A percentile compares a stretch with the other conserved stretches of the same genome.
phyloP scores from a whole-genome alignment of 1,140 invertebrate genomes.

The Aphelinus atriplicis region DNA sequence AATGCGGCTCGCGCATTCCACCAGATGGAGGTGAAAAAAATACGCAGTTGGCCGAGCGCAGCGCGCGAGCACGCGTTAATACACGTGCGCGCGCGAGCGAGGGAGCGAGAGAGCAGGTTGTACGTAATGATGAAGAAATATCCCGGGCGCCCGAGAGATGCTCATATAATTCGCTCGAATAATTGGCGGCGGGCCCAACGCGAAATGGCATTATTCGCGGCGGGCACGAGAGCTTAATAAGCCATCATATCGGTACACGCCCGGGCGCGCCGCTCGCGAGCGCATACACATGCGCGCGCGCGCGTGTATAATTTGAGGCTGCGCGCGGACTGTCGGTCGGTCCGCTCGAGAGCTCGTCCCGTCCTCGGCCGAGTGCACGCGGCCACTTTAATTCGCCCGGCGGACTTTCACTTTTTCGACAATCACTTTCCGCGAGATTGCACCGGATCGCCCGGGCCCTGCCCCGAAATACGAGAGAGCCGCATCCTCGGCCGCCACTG shows the following conservation, averaged over 20 bases:
- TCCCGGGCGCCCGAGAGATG: background rate
- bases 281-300: no score
- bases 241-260: conserved; percentile 19
- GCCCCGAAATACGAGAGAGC: background rate
- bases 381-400: conserved; percentile 19
- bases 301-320: conserved; percentile 24
- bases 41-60: no score
- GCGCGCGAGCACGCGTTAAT: no score
- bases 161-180: conserved; percentile 12
- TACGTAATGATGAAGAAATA: conserved; percentile 28
- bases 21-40: no score
- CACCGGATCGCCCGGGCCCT: conserved; percentile 20
- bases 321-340: background rate
- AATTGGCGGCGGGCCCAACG: conserved; percentile 11
- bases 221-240: conserved; percentile 26
- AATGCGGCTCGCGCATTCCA: no score
- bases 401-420: conserved; percentile 42
- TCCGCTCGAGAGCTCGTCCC: background rate
- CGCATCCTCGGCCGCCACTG: conserved; percentile 18
- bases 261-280: no score
- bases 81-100: background rate
- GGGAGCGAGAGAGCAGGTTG: background rate
- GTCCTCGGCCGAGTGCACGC: background rate
- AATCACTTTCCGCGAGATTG: conserved; percentile 42
- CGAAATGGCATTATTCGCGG: conserved; percentile 19